Evolutionary conservation across 1,140 invertebrate species (phyloP).

Genomic region (Drosophila oshimai): DNA sequence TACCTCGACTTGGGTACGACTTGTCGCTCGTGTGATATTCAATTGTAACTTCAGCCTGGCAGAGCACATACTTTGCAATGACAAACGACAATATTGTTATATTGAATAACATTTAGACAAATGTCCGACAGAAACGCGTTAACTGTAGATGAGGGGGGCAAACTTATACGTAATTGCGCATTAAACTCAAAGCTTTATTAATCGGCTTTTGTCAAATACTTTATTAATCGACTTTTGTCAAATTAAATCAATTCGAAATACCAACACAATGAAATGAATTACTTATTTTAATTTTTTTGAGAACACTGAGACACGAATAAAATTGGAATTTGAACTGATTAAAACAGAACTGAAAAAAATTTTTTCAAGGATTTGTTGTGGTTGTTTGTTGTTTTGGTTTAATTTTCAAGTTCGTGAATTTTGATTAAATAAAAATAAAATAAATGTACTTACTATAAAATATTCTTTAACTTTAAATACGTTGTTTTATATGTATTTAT

Average conservation of each 20-base stretch:
- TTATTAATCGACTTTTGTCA: no score
- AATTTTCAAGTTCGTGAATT: constrained; percentile 2
- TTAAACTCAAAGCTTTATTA: constrained; percentile 80
- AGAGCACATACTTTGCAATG: constrained; percentile 66
- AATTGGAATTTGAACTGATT: constrained; percentile 43
- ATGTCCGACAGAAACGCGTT: constrained; percentile 24
- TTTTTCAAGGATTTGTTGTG: no score
- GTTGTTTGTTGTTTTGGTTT: constrained; percentile 8
- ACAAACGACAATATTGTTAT: constrained; percentile 77
- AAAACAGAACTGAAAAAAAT: constrained; percentile 15
- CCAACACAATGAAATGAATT: constrained; percentile 64
- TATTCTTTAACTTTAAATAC: no score
- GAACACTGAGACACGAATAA: constrained; percentile 23
- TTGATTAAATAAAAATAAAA: constrained; percentile 1
- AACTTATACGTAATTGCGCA: no score
- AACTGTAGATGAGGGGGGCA: no score
- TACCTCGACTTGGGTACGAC: constrained; percentile 34
- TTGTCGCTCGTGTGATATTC: constrained; percentile 81
- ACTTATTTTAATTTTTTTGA: constrained; percentile 55
- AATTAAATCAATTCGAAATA: constrained; percentile 48
- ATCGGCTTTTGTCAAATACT: no score
- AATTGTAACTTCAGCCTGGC: constrained; percentile 78
- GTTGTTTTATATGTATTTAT: no score
- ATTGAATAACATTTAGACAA: constrained; percentile 64
- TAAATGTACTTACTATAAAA: no score